Conservation (phyloP, 2,888 invertebrate species). For the Petrophora chlorosata region DNA sequence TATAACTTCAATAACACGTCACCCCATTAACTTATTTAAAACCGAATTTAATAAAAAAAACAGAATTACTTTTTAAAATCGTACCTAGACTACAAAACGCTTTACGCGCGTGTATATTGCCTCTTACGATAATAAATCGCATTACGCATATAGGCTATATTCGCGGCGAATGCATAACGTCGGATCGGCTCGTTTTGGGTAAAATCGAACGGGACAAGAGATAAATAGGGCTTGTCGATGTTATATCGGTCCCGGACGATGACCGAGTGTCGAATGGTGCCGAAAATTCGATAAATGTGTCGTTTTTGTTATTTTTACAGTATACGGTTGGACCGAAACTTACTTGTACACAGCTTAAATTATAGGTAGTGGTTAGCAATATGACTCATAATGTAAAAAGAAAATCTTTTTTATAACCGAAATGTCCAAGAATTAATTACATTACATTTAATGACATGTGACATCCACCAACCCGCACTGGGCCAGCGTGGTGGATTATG, state of each 20-base stretch:
- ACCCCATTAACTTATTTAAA: too few species aligned
- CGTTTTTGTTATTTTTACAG: conserved; percentile 9
- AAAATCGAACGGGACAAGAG: conserved; percentile 25
- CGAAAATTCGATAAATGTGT: conserved; percentile 3
- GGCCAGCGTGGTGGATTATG: too few species aligned
- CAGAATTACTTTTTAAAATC: background rate
- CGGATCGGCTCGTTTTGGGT: conserved; percentile 20
- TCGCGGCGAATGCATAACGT: conserved; percentile 23
- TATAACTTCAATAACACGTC: too few species aligned
- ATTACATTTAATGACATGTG: too few species aligned
- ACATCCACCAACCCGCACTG: too few species aligned
- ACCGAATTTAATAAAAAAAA: too few species aligned
- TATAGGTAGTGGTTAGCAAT: too few species aligned
- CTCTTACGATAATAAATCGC: conserved; percentile 25
- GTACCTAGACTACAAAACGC: background rate
- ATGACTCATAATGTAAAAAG: too few species aligned
- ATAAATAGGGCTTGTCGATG: conserved; percentile 23
- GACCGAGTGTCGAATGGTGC: conserved; percentile 1
- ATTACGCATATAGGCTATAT: conserved; percentile 19
- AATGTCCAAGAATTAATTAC: too few species aligned
- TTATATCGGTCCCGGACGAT: conserved; percentile 18
- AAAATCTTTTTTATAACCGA: too few species aligned
- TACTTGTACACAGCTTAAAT: too few species aligned
- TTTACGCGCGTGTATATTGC: conserved; percentile 7
- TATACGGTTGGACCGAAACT: too few species aligned